Evolutionary conservation across 2,113 vertebrate genomes (phyloP).

Genomic region (Illadopsis cleaveri): DNA sequence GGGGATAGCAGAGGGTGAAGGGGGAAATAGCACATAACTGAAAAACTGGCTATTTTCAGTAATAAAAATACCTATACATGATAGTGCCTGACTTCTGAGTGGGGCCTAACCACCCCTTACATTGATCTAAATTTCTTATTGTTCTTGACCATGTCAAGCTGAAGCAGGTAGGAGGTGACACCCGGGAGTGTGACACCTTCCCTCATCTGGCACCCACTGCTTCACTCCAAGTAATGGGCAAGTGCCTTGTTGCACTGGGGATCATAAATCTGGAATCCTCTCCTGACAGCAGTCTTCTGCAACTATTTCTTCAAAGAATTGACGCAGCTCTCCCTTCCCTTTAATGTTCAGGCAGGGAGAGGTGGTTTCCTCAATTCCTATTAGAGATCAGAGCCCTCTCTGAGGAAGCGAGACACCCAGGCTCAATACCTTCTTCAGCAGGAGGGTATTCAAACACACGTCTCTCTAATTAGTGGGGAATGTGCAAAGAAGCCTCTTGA

Average conservation of each 20-base stretch:
- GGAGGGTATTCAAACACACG: neutral
- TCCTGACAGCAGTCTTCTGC: neutral
- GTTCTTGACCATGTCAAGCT: neutral
- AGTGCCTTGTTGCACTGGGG: neutral
- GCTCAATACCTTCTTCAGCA: neutral
- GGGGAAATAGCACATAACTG: neutral
- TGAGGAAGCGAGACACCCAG: neutral
- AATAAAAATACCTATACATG: neutral
- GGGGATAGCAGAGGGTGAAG: neutral
- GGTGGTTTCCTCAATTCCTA: neutral
- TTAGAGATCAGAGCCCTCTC: neutral
- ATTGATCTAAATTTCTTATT: neutral
- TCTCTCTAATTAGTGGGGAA: neutral
- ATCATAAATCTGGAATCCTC: neutral
- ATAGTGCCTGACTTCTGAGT: neutral
- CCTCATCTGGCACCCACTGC: neutral
- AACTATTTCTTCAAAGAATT: conserved; percentile 16
- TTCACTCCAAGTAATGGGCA: neutral
- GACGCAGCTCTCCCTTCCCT: neutral
- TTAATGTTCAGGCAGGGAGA: neutral
- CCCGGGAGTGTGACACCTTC: neutral
- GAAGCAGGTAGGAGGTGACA: neutral
- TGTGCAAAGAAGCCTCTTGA: neutral
- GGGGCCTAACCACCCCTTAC: fast-evolving
- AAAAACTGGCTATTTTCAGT: neutral